Conservation (phyloP, 2,797 vertebrate genomes). For the Coilia nasus region DNA sequence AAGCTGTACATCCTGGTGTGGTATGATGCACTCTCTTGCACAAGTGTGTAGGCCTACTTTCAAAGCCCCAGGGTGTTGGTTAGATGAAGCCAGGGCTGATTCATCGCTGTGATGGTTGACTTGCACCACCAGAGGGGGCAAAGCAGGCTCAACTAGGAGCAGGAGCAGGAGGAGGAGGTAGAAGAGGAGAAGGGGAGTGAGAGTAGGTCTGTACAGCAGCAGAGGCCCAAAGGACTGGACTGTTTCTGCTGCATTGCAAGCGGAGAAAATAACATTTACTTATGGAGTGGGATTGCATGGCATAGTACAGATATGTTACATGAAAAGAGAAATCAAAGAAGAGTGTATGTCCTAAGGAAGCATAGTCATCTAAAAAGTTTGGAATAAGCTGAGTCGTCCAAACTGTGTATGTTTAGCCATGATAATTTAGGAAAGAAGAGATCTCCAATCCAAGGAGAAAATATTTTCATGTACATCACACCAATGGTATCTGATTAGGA, state of each 20-base stretch:
- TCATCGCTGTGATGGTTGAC: constrained; percentile 20
- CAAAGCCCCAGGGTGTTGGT: not conserved
- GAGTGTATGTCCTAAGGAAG: too few relatives aligned
- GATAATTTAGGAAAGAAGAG: too few relatives aligned
- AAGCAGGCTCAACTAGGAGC: constrained; percentile 7
- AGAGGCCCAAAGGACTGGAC: not conserved
- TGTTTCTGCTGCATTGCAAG: constrained; percentile 15
- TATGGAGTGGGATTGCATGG: not conserved
- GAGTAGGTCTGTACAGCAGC: not conserved
- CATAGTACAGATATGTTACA: too few relatives aligned
- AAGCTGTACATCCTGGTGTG: not conserved
- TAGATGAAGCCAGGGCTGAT: not conserved
- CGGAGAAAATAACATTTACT: constrained; percentile 18
- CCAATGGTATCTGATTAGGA: too few relatives aligned
- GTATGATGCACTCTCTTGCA: not conserved
- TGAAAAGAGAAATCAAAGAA: too few relatives aligned
- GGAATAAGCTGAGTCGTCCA: too few relatives aligned
- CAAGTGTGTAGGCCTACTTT: constrained; percentile 2
- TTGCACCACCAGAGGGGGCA: constrained; percentile 41
- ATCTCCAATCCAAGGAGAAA: too few relatives aligned
- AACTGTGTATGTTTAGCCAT: too few relatives aligned
- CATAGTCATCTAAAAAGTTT: too few relatives aligned
- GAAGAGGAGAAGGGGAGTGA: not conserved
- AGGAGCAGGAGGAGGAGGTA: not conserved
- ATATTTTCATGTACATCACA: too few relatives aligned